Evolutionary conservation across 1,140 invertebrate species (phyloP), one percentile per base, ranked within the genome.

Genomic region (Hypothenemus hampei): DNA sequence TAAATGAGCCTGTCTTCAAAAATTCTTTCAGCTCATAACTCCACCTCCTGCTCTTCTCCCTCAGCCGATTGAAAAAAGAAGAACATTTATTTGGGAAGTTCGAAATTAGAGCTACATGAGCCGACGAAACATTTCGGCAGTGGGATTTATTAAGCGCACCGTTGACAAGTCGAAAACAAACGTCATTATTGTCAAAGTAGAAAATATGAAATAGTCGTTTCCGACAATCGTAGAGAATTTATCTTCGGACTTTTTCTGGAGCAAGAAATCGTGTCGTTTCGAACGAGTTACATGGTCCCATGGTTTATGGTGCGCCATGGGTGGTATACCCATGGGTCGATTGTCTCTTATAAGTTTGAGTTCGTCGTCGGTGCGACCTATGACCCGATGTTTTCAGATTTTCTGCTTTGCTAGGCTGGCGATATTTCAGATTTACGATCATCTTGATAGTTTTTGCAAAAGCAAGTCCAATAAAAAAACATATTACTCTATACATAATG

Each of bases 1-100:
- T 51, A 51, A 51, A 51, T 51, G 48, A 51, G 48, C 8, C 48
- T 51, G 48, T 51, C 48, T 51, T 31, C 22, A 24, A 19, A 41
- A 40, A 51, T 51, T 51, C 48, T 51, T 51, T 41, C 36, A n/a
- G 26, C 37, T 51, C 48, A 51, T 51, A 49, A 47, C n/a, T n/a
- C n/a, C n/a, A n/a, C n/a, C n/a, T n/a, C n/a, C n/a, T n/a, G n/a
- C n/a, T n/a, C n/a, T n/a, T n/a, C n/a, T n/a, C n/a, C n/a, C n/a
- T n/a, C n/a, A n/a, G n/a, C n/a, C n/a, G n/a, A n/a, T n/a, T n/a
- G n/a, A n/a, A n/a, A 13, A 31, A 31, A 31, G 26, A 13, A 8
- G 26, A 31, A 31, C 26, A 11, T 13, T 31, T 31, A 31, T 8
- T 31, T 31, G 10, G 10, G 26, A 31, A 31, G 26, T 31, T 31